Evolutionary conservation across 2,797 vertebrate genomes (phyloP), one percentile per base, ranked within the genome.

Genomic region (Sebastes variabilis): DNA sequence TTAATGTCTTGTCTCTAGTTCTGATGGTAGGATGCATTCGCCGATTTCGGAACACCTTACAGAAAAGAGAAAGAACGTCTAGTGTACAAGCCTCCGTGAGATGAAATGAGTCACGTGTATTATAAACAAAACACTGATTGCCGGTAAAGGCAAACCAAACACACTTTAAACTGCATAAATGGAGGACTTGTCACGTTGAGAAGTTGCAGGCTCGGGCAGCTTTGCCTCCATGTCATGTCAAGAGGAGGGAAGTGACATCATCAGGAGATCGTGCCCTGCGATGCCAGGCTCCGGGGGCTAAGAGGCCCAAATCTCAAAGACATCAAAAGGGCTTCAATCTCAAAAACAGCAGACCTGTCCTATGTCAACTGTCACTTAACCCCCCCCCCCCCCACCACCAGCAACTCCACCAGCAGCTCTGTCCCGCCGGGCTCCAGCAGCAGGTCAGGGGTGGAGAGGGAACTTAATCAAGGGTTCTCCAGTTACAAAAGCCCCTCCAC

Each of bases 301-400:
- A 14, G 77, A 74, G 62, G 36, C 76, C 64, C 54, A 59, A 77
- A 80, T 77, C 78, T 80, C 72, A 79, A 79, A 91, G 72, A 88
- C 85, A 86, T 91, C 85, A 90, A 91, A 89, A 83, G 79, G 65
- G 66, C 81, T 91, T 93, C 76, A 88, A 84, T 86, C 86, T 81
- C 12, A 75, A 80, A 89, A 89, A 90, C 79, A 77, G 61, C 78
- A 92, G 92, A 91, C 76, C 93, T 95, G 94, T 85, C 79, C 84
- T 89, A 90, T 90, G 93, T 95, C 93, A 95, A 94, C 91, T 91
- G 90, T 94, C 93, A 94, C 92, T 95, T 94, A 93, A 95, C 92
- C 86, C 80, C 68, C 11, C 86, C 80, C 68, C 11, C 10, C 32
- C 65, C 0, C 34, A 2, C 61, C 38, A 24, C 30, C 56, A 42